Conservation (phyloP, 2,113 vertebrate species). For the Petrocephalus microphthalmus region DNA sequence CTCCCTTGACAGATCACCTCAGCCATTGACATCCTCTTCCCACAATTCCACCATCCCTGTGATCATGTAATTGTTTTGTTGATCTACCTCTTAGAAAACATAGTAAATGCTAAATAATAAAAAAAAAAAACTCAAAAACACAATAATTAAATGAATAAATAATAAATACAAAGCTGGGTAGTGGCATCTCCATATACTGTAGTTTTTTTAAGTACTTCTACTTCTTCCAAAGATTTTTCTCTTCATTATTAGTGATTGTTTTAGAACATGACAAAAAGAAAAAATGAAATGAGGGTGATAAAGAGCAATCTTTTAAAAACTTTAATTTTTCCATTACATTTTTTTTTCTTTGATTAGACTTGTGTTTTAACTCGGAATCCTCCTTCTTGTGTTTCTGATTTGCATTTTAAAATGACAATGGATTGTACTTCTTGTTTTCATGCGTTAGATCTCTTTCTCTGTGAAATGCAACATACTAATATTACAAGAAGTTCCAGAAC, state of each 20-base stretch:
- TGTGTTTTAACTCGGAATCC: slow-evolving; percentile 48
- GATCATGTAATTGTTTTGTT: slow-evolving; percentile 74
- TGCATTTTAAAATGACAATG: slow-evolving; percentile 59
- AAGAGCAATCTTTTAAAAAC: slow-evolving; percentile 37
- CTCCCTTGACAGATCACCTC: slow-evolving; percentile 3
- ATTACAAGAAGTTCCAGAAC: slow-evolving; percentile 49
- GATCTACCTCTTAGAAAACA: slow-evolving; percentile 92
- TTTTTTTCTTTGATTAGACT: slow-evolving; percentile 43
- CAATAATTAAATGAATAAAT: slow-evolving; percentile 57
- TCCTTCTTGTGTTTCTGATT: slow-evolving; percentile 46
- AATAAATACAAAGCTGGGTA: slow-evolving; percentile 71
- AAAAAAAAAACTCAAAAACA: slow-evolving; percentile 41
- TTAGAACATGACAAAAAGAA: slow-evolving; percentile 51
- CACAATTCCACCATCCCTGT: slow-evolving; percentile 44
- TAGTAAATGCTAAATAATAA: slow-evolving; percentile 51
- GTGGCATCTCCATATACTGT: slow-evolving; percentile 78
- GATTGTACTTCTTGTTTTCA: slow-evolving; percentile 69
- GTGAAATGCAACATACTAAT: slow-evolving; percentile 54
- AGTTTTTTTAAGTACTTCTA: slow-evolving; percentile 64
- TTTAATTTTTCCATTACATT: slow-evolving; percentile 51
- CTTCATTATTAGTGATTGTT: slow-evolving; percentile 51
- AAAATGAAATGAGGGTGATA: slow-evolving; percentile 40
- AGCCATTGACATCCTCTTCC: slow-evolving; percentile 20
- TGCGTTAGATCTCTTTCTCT: slow-evolving; percentile 58
- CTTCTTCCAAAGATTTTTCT: slow-evolving; percentile 80